Percentiles rank a stretch among this genome's conserved stretches.
These are phyloP conservation scores for Leptinotarsa juncta DNA, from an alignment of 2,888 invertebrate genomes.

Conservation along the genomic window DNA sequence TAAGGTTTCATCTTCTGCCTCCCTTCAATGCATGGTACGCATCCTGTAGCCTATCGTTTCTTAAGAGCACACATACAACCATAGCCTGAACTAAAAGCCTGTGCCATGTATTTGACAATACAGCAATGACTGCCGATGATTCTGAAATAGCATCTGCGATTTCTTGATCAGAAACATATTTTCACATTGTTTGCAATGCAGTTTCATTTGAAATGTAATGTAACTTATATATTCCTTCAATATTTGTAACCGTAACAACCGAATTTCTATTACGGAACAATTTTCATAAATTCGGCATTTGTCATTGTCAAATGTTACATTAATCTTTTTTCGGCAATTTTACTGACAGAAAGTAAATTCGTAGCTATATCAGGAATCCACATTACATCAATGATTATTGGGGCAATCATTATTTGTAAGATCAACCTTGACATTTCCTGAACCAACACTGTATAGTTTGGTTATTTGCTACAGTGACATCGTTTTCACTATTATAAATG, in stretches of 20 bases:
- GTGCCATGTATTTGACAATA: neutral
- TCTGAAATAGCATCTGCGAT: neutral
- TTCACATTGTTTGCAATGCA: neutral
- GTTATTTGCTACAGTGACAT: no score
- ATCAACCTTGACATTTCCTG: no score
- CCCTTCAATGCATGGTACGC: conserved; percentile 6
- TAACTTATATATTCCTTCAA: neutral
- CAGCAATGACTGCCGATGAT: neutral
- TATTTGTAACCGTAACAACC: neutral
- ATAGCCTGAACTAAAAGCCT: conserved; percentile 11
- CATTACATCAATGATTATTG: neutral
- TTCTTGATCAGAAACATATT: neutral
- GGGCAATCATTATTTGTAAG: neutral
- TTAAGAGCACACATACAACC: conserved; percentile 21
- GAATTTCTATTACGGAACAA: no score
- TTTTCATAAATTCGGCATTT: neutral
- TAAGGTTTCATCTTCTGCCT: neutral
- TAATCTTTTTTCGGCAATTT: neutral
- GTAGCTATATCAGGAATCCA: no score
- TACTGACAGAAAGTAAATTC: neutral
- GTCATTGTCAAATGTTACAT: neutral
- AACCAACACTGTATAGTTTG: no score
- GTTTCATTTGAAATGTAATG: neutral
- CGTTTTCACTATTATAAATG: no score
- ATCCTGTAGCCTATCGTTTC: conserved; percentile 5